phyloP scores from a whole-genome alignment of 2,888 invertebrate species.

The Chrysolina americana region DNA sequence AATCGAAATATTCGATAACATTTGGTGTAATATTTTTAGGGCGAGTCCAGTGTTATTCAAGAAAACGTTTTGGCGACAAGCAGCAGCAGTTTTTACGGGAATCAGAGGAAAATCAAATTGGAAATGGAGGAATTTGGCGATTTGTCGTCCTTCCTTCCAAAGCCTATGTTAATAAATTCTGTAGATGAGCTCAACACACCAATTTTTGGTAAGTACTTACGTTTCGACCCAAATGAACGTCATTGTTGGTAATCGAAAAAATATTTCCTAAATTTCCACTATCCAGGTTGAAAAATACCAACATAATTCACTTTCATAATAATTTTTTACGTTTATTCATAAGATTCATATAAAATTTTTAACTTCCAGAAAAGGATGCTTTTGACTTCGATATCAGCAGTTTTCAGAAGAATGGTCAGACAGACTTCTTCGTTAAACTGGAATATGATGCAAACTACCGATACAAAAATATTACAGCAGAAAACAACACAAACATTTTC shows the following conservation, averaged over 20 bases:
- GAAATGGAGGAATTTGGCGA: constrained; percentile 82
- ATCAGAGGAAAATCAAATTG: constrained; percentile 61
- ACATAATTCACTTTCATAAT: no score
- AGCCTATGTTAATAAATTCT: constrained; percentile 63
- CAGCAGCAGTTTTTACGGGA: constrained; percentile 43
- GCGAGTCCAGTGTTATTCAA: constrained; percentile 43
- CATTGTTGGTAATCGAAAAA: no score
- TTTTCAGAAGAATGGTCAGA: constrained; percentile 40
- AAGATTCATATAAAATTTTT: constrained; percentile 22
- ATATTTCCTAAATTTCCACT: no score
- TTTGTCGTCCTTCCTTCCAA: constrained; percentile 73
- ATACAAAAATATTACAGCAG: constrained; percentile 28
- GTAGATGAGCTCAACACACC: constrained; percentile 68
- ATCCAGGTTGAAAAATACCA: no score
- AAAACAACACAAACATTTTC: constrained; percentile 26
- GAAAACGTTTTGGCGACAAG: constrained; percentile 44
- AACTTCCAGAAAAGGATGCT: constrained; percentile 55
- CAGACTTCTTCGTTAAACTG: constrained; percentile 47
- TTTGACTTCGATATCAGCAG: constrained; percentile 51
- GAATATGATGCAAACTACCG: constrained; percentile 42
- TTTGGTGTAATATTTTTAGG: constrained; percentile 31
- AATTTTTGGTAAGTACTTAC: constrained; percentile 61
- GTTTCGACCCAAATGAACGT: not conserved
- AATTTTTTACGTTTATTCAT: no score
- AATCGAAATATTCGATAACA: no score